Base-by-base conservation (phyloP, 2,113 vertebrate genomes). In the Apeltes quadracus region DNA sequence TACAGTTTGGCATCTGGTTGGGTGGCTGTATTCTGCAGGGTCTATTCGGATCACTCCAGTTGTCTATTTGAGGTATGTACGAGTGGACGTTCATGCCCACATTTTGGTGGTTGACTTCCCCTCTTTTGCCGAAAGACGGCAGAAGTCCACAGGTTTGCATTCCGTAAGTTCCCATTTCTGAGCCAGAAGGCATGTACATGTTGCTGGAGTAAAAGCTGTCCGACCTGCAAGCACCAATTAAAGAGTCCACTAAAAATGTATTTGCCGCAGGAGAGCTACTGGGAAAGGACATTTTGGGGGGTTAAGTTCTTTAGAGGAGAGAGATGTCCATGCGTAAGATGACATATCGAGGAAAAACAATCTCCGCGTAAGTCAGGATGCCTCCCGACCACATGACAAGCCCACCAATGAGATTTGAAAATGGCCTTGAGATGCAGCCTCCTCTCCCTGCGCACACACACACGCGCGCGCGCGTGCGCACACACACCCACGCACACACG, bases 111-210 rank as follows among this genome's bases (percentile, higher is more conserved):
- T 94, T 96, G 93, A 96, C 94, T 93, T 98, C 94, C 83, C 93
- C 97, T 93, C 97, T 95, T 95, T 98, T 99, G 93, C 96, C 95
- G 93, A 98, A 96, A 94, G 97, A 96, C 94, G 97, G 96, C 94
- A 98, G 94, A 81, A 99, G 96, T 97, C 97, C 98, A 97, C 98
- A 99, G 95, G 97, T 97, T 96, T 98, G 97, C 97, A 98, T 97
- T 95, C 97, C 98, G 94, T 98, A 99, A 93, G 95, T 98, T 93
- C 97, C 97, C 95, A 98, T 95, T 90, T 99, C 97, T 93, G 96
- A 92, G 94, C 94, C 96, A 90, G 96, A 91, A 95, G 95, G 95
- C 98, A 98, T 96, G 93, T 99, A 98, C 96, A 98, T 98, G 95
- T 95, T 96, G 96, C 92, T 96, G 95, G 97, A 96, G 94, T 98